Conservation (phyloP, 2,797 vertebrate species). For the Ataeniobius toweri region DNA sequence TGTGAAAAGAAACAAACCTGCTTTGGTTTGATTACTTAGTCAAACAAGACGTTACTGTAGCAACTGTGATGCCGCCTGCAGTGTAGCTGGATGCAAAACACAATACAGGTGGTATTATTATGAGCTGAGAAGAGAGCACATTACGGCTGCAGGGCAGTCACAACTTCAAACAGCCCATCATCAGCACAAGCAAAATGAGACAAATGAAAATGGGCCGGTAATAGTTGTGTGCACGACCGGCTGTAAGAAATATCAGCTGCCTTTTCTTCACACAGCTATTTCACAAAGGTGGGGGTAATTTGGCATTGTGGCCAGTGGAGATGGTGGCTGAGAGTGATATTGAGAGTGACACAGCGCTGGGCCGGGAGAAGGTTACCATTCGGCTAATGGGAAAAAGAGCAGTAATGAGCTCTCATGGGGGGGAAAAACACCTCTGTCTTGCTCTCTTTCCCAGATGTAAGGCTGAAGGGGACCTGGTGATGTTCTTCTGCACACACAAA, state of each 20-base stretch:
- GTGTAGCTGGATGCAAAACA: slow-evolving; percentile 36
- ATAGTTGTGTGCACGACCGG: slow-evolving; percentile 39
- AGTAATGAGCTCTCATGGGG: slow-evolving; percentile 85
- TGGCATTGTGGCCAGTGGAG: slow-evolving; percentile 46
- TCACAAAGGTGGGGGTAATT: slow-evolving; percentile 66
- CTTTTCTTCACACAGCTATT: slow-evolving; percentile 56
- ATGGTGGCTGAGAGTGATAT: slow-evolving; percentile 65
- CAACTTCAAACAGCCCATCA: slow-evolving; percentile 59
- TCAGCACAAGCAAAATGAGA: slow-evolving; percentile 57
- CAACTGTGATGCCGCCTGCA: slow-evolving; percentile 29
- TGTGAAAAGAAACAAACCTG: slow-evolving; percentile 22
- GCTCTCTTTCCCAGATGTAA: slow-evolving; percentile 60
- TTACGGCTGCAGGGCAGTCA: slow-evolving; percentile 55
- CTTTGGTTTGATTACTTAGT: slow-evolving; percentile 28
- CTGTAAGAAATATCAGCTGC: slow-evolving; percentile 56
- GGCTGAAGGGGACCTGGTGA: slow-evolving; percentile 59
- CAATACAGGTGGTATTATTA: slow-evolving; percentile 36
- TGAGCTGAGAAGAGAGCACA: slow-evolving; percentile 46
- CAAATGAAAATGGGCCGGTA: slow-evolving; percentile 58
- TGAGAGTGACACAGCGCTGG: slow-evolving; percentile 67
- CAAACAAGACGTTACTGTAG: slow-evolving; percentile 30
- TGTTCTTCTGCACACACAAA: slow-evolving; percentile 41
- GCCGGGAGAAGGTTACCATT: slow-evolving; percentile 79
- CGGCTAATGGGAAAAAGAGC: slow-evolving; percentile 82
- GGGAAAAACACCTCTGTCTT: slow-evolving; percentile 45